A percentile compares a stretch with the other conserved stretches of the same genome.
These are phyloP conservation scores for Zaprionus tsacasi DNA, from an alignment of 1,140 invertebrate genomes.

Conservation along the genomic window DNA sequence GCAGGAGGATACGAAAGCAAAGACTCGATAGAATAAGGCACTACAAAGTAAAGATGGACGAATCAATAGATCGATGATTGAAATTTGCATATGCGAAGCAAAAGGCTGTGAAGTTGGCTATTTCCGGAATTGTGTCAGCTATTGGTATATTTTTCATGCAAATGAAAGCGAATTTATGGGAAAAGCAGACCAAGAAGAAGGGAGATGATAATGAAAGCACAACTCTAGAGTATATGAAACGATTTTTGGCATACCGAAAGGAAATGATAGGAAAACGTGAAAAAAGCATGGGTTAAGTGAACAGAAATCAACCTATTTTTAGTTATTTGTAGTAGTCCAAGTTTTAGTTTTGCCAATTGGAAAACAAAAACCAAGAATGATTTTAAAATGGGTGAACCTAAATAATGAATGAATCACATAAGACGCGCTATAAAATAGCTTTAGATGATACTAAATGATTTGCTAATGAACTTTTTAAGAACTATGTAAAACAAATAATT, in stretches of 20 bases:
- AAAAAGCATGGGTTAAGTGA: slow-evolving; percentile 12
- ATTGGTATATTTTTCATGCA: background rate
- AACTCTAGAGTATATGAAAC: slow-evolving; percentile 8
- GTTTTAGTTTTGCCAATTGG: slow-evolving; percentile 48
- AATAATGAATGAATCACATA: slow-evolving; percentile 38
- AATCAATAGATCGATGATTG: slow-evolving; percentile 34
- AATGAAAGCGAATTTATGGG: slow-evolving; percentile 29
- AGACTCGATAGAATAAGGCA: slow-evolving; percentile 64
- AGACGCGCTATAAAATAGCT: slow-evolving; percentile 73
- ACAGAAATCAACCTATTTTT: slow-evolving; percentile 31
- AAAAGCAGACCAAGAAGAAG: slow-evolving; percentile 26
- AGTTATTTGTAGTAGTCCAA: slow-evolving; percentile 50
- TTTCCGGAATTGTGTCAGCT: slow-evolving; percentile 35
- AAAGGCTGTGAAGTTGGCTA: slow-evolving; percentile 80
- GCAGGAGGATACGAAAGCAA: slow-evolving; percentile 42
- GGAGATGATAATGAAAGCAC: slow-evolving; percentile 4
- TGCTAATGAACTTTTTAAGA: slow-evolving; percentile 41
- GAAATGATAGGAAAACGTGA: slow-evolving; percentile 1
- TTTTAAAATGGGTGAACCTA: slow-evolving; percentile 45
- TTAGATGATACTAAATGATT: slow-evolving; percentile 53
- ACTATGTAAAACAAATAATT: background rate
- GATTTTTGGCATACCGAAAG: slow-evolving; percentile 19
- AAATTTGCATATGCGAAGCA: slow-evolving; percentile 66
- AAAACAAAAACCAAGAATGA: slow-evolving; percentile 22
- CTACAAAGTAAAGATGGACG: slow-evolving; percentile 41